These are phyloP conservation scores for Allobates femoralis DNA, from an alignment of 2,797 vertebrate genomes.

Conservation along the genomic window DNA sequence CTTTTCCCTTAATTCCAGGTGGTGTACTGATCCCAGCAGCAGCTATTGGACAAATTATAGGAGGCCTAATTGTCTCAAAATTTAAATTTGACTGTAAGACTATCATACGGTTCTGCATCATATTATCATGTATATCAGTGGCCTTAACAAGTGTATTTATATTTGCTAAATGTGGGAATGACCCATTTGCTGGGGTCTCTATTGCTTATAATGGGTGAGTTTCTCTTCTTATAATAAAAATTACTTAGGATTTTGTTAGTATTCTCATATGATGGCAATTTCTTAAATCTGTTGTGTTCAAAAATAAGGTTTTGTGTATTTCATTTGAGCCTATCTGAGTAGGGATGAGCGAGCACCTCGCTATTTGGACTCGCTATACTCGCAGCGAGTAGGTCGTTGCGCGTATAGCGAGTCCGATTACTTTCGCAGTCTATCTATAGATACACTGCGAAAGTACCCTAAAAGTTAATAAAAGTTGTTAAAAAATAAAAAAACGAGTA, in stretches of 20 bases:
- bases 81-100: conserved; percentile 76
- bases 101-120: conserved; percentile 74
- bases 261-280: background rate
- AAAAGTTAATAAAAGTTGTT: no score
- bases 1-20: conserved; percentile 72
- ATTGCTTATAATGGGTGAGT: conserved; percentile 79
- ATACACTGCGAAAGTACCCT: no score
- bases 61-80: conserved; percentile 78
- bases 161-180: conserved; percentile 76
- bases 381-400: no score
- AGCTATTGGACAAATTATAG: conserved; percentile 80
- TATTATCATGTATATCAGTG: conserved; percentile 70
- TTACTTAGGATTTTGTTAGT: background rate
- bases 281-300: background rate
- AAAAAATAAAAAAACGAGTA: no score
- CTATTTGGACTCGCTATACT: no score
- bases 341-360: no score
- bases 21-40: conserved; percentile 80
- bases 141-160: conserved; percentile 73
- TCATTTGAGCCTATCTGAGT: no score
- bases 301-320: background rate
- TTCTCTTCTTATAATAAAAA: conserved; percentile 21
- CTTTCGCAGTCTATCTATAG: no score
- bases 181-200: conserved; percentile 79
- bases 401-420: no score